Evolutionary conservation across 2,888 invertebrate species (phyloP).

Genomic region (Euphydryas editha): DNA sequence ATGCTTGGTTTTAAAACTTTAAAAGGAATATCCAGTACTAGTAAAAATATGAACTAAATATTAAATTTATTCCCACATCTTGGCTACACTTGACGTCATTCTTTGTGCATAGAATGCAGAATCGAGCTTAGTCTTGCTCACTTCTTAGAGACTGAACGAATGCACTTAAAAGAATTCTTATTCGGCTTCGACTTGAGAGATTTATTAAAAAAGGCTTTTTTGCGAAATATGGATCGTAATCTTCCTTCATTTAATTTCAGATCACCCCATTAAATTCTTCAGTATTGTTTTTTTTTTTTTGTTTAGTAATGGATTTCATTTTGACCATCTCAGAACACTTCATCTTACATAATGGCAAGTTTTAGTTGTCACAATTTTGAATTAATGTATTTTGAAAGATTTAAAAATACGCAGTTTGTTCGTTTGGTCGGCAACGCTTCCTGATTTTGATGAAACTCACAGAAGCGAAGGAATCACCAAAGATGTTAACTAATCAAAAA

Average conservation of each 20-base stretch:
- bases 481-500: neutral
- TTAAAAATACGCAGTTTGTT: too few species aligned
- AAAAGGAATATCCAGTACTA: conserved; percentile 14
- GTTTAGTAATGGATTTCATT: too few species aligned
- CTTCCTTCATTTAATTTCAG: neutral
- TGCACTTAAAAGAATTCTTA: conserved; percentile 4
- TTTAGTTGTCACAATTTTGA: too few species aligned
- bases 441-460: too few species aligned
- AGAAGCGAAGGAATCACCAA: too few species aligned
- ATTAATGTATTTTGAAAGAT: too few species aligned
- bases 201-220: neutral
- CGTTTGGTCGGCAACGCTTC: too few species aligned
- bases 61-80: conserved; percentile 36
- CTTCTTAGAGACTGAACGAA: conserved; percentile 23
- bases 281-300: neutral
- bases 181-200: neutral
- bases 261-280: neutral
- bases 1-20: neutral
- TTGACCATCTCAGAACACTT: too few species aligned
- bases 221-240: neutral
- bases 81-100: conserved; percentile 33
- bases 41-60: conserved; percentile 23
- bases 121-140: conserved; percentile 28
- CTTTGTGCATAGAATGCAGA: conserved; percentile 36
- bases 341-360: too few species aligned